Evolutionary conservation across 1,140 invertebrate species (phyloP).

Genomic region (Magallana ariakensis): DNA sequence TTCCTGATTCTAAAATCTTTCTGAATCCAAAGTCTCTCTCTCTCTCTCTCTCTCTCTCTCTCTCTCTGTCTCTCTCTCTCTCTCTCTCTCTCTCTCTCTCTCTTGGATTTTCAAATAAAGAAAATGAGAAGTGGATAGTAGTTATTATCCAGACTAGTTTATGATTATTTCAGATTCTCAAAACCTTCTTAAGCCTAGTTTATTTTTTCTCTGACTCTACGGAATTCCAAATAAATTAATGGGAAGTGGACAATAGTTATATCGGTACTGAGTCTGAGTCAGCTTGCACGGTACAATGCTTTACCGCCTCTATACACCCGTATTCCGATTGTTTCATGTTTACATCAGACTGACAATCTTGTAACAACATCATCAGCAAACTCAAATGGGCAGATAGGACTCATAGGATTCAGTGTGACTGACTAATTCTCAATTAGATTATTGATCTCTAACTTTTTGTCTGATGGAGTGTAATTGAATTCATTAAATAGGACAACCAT

Average conservation of each 20-base stretch:
- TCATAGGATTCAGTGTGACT: not conserved
- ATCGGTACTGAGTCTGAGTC: not conserved
- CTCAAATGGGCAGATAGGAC: not conserved
- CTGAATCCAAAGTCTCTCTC: too few species aligned
- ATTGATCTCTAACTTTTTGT: not conserved
- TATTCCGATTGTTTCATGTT: not conserved
- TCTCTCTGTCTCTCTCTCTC: slow-evolving; percentile 48
- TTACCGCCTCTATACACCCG: not conserved
- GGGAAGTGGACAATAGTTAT: not conserved
- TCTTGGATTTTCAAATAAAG: too few species aligned
- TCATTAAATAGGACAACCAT: not conserved
- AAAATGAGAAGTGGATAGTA: too few species aligned
- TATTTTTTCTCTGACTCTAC: too few species aligned
- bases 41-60: too few species aligned
- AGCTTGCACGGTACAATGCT: not conserved
- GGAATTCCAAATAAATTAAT: not conserved
- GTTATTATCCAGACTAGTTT: too few species aligned
- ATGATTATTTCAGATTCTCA: too few species aligned
- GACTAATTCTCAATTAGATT: not conserved
- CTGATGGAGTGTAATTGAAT: not conserved
- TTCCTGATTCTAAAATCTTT: too few species aligned
- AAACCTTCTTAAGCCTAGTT: too few species aligned
- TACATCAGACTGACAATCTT: not conserved
- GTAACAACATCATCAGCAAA: not conserved
- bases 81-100: slow-evolving; percentile 44